Evolutionary conservation across 2,797 vertebrate genomes (phyloP), one percentile per base, ranked within the genome.

Genomic region (Spinibarbus caldwelli): DNA sequence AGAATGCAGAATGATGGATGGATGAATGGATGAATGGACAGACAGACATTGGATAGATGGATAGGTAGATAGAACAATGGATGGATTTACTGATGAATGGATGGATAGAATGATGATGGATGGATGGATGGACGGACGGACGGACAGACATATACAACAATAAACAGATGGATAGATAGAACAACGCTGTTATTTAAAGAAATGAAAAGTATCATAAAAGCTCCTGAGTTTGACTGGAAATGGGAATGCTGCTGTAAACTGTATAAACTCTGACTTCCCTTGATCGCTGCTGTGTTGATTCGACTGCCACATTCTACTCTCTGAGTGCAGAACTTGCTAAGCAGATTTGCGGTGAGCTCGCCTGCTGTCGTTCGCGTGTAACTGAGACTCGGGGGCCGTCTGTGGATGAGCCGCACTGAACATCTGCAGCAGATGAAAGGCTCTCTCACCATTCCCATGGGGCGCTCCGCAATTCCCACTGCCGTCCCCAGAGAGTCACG

Each of bases 381-480:
- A 80, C 86, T 85, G 86, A 34, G 87, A 82, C 79, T 87, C 70
- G 5, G 78, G 80, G 85, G 89, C 84, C 80, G 34, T 85, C 59
- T 70, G 57, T 77, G 88, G 84, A 87, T 88, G 87, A 88, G 88
- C 41, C 83, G 84, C 84, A 82, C 86, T 43, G 83, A 90, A 86
- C 89, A 87, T 87, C 89, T 91, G 89, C 84, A 89, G 86, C 85
- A 91, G 89, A 90, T 91, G 89, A 91, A 91, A 91, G 88, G 76
- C 82, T 88, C 82, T 78, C 85, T 72, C 83, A 57, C 57, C 77
- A 76, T 86, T 77, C 87, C 87, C 87, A 88, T 85, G 86, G 81
- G 88, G 87, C 68, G 26, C 83, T 85, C 86, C 72, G 76, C 89
- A 88, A 85, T 89, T 87, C 89, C 88, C 85, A 84, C 84, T 87